Base-by-base conservation (phyloP, 2,888 invertebrate species). In the Cerastis leucographa region DNA sequence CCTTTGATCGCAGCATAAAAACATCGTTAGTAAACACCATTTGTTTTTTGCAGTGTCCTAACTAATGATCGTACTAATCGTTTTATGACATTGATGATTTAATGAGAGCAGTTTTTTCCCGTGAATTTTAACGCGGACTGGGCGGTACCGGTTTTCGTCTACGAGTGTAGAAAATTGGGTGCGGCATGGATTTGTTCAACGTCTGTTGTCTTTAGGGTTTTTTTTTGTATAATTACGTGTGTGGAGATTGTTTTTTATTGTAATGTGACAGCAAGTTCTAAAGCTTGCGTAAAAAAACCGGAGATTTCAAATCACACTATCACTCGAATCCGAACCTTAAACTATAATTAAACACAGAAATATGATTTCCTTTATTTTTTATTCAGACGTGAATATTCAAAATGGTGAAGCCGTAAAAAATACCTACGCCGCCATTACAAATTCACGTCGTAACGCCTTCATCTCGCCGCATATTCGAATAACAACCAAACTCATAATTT, bases 1-100 rank as follows among this genome's bases (percentile, higher is more conserved):
- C 92, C 90, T 92, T 90, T 92, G 92, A 93, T 92, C 92, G 91
- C 83, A 88, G 88, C 76, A 93, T 94, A 95, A 95, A 95, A 95
- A 94, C 93, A 94, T 95, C 90, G 95, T 96, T 96, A 95, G 93
- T 89, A 86, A 86, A 86, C 83, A 81, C 71, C 76, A 78, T 85
- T 78, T 74, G 88, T 92, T 94, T 94, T 95, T 94, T 94, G 92
- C 93, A 89, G 85, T 90, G 80, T 86, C 86, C 87, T 86, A 90
- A 91, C 89, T 89, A 91, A 91, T 91, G 91, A 90, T 88, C 83
- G 80, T 91, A 92, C 93, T 94, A 95, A 95, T 94, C 94, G 94
- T 88, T 95, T 95, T 95, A 95, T 94, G 94, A 94, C 94, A 92
- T 91, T 94, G 94, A 95, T 93, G 94, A 90, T 92, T 92, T 94